Percentiles rank a stretch among this genome's conserved stretches.
phyloP scores from a whole-genome alignment of 2,113 vertebrate genomes.

The Danio rerio region DNA sequence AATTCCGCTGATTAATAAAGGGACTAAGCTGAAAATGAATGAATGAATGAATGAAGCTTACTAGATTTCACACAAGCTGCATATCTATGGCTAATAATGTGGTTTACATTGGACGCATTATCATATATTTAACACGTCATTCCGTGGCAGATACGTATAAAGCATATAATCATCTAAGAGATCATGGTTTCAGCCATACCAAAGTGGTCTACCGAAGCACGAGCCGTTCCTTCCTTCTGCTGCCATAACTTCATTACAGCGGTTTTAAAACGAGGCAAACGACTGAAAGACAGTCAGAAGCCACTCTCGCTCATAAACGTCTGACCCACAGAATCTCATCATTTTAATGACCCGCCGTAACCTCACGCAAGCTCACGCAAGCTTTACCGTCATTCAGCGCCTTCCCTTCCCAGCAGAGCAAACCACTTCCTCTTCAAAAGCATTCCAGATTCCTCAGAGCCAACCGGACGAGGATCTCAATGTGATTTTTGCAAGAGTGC shows the following conservation, averaged over 20 bases:
- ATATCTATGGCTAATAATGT: slow-evolving; percentile 48
- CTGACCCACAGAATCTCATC: slow-evolving; percentile 10
- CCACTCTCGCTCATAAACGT: not conserved
- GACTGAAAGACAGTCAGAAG: not conserved
- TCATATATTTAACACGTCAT: slow-evolving; percentile 54
- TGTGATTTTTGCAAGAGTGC: slow-evolving; percentile 29
- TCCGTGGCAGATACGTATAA: slow-evolving; percentile 58
- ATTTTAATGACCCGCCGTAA: not conserved
- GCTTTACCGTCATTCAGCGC: slow-evolving; percentile 19
- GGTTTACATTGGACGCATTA: slow-evolving; percentile 68
- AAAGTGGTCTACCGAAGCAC: slow-evolving; percentile 62
- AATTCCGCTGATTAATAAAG: too few relatives aligned
- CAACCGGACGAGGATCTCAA: slow-evolving; percentile 18
- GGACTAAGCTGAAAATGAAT: too few relatives aligned
- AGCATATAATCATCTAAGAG: slow-evolving; percentile 65
- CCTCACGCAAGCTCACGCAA: not conserved
- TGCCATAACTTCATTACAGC: not conserved
- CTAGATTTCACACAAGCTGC: slow-evolving; percentile 52
- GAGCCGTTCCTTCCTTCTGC: not conserved
- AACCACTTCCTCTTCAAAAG: slow-evolving; percentile 49
- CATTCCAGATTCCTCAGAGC: slow-evolving; percentile 42
- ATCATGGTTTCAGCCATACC: slow-evolving; percentile 64
- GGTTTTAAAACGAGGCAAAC: not conserved
- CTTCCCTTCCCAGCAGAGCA: slow-evolving; percentile 46
- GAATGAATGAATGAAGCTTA: too few relatives aligned